Percentiles rank a stretch among this genome's conserved stretches.
Evolutionary conservation across 2,797 vertebrate genomes (phyloP).

Genomic region (Onychomys arenicola): DNA sequence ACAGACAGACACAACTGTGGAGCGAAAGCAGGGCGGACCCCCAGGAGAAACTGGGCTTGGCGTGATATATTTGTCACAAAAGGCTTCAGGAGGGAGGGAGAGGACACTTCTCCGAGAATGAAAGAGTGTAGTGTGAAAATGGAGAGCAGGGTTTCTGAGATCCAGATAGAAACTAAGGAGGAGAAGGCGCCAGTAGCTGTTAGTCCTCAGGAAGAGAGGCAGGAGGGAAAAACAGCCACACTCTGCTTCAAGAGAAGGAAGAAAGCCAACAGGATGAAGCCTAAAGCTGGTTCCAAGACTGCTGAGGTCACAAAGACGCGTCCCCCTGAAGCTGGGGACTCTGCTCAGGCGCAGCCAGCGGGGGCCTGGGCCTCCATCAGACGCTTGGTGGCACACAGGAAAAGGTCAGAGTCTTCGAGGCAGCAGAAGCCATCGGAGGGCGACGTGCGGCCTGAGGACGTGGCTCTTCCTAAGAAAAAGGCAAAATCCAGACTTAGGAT

Average conservation of each 20-base stretch:
- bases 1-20: slow-evolving; percentile 31
- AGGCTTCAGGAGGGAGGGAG: not conserved
- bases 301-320: not conserved
- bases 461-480: slow-evolving; percentile 78
- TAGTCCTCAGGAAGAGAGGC: slow-evolving; percentile 79
- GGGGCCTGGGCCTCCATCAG: slow-evolving; percentile 88
- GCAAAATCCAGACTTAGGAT: slow-evolving; percentile 84
- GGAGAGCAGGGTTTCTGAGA: slow-evolving; percentile 84
- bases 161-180: slow-evolving; percentile 84
- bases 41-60: slow-evolving; percentile 18
- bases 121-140: slow-evolving; percentile 74
- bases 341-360: slow-evolving; percentile 67
- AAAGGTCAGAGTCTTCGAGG: slow-evolving; percentile 80
- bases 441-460: slow-evolving; percentile 77
- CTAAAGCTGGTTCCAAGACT: slow-evolving; percentile 23
- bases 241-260: slow-evolving; percentile 90
- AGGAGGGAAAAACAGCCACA: slow-evolving; percentile 84
- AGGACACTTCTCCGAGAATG: slow-evolving; percentile 3
- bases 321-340: slow-evolving; percentile 48
- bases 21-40: slow-evolving; percentile 52
- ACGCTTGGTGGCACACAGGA: slow-evolving; percentile 82
- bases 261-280: slow-evolving; percentile 81
- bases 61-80: slow-evolving; percentile 7
- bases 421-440: slow-evolving; percentile 71
- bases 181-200: slow-evolving; percentile 70